Conservation (phyloP, 2,888 invertebrate species). For the Antheraea assamensis region DNA sequence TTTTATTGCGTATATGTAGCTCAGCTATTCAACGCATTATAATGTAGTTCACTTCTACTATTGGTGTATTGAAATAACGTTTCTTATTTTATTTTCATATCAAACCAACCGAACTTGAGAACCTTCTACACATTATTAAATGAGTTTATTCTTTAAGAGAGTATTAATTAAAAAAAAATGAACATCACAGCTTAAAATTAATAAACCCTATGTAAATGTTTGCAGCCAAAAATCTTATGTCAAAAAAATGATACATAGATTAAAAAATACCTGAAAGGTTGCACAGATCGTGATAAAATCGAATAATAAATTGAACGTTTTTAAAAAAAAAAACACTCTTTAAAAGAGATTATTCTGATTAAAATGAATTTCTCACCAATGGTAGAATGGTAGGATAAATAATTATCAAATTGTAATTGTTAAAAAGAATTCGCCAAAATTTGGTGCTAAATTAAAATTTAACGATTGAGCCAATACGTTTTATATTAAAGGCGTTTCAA, state of each 20-base stretch:
- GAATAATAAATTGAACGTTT: neutral
- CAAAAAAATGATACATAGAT: too few species aligned
- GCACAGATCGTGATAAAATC: neutral
- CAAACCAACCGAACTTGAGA: neutral
- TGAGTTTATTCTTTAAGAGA: neutral
- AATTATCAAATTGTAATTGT: neutral
- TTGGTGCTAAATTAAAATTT: constrained; percentile 7
- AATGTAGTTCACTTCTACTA: neutral
- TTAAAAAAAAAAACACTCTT: neutral
- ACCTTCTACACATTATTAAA: neutral
- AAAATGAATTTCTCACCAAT: neutral
- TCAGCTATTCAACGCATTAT: neutral
- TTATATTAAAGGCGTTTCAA: neutral
- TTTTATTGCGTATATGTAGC: neutral
- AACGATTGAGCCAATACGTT: neutral
- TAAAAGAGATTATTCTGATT: neutral
- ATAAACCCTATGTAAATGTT: too few species aligned
- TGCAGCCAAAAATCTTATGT: too few species aligned
- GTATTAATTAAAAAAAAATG: too few species aligned
- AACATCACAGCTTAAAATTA: too few species aligned
- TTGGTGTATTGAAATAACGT: constrained; percentile 1
- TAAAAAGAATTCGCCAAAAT: constrained; percentile 6
- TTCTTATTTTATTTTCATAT: neutral
- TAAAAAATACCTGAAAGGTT: too few species aligned
- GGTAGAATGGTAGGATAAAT: constrained; percentile 1